Base-by-base conservation (phyloP, 2,888 invertebrate species). In the Apodemia hepburni region DNA sequence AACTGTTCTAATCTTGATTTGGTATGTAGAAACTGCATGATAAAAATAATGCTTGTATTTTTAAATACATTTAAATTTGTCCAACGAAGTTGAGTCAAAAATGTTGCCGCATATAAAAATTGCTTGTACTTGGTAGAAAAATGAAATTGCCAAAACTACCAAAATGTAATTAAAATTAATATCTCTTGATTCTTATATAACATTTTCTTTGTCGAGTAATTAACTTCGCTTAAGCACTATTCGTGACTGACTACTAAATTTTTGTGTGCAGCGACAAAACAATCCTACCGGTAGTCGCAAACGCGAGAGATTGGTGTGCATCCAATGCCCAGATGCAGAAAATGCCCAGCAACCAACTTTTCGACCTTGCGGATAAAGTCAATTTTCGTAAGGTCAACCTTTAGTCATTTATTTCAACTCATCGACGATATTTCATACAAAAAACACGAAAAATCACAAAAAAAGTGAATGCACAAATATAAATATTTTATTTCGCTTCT, bases 381-480 rank as follows among this genome's bases (percentile, higher is more conserved):
- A 79, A 81, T 70, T 79, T 79, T 70, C 82, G 83, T 67, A 84
- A 84, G 76, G 82, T 82, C 80, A 77, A 79, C 71, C 75, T 74
- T 66, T 81, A 81, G 74, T 70, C 71, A 70, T 64, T 73, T 71
- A 72, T 70, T 72, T 72, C 45, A 45, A 45, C 45, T 45, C 45
- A 45, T 45, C 70, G 74, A 80, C 78, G 76, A 81, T 80, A 84
- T 82, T 84, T 87, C 85, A 82, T 80, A 84, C 80, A 75, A 82
- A 84, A 85, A 84, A 73, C 71, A 72, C 70, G 73, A 76, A 85
- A 84, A 88, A 84, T 80, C 75, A 82, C 79, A 87, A 85, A 88
- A 90, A 88, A 85, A 73, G 82, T 83, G 84, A 81, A 88, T 85
- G 90, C 90, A 90, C 89, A 90, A 90, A 84, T 62, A 76, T 73